Evolutionary conservation across 2,113 vertebrate species (phyloP).

Genomic region (Thinocorus orbignyianus): DNA sequence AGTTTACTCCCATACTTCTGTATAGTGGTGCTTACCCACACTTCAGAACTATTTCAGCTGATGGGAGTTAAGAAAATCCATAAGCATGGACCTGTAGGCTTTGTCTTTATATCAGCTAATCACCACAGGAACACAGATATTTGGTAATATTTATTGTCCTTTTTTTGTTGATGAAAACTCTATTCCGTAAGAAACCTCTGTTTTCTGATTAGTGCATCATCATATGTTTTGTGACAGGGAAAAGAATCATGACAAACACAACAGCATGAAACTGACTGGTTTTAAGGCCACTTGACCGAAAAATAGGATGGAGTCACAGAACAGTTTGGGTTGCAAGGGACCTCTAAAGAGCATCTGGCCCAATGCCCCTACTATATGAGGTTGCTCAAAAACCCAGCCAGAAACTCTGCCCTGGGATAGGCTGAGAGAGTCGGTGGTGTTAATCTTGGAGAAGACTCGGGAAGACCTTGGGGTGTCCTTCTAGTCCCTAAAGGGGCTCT

Average conservation of each 20-base stretch:
- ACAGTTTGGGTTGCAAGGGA: not conserved
- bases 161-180: not conserved
- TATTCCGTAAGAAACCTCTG: not conserved
- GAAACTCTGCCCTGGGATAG: not conserved
- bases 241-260: not conserved
- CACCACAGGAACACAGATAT: not conserved
- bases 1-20: accelerated
- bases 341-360: not conserved
- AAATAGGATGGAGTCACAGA: not conserved
- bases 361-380: accelerated
- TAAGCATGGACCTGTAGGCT: not conserved
- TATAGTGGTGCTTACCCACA: not conserved
- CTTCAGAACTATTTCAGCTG: not conserved
- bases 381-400: not conserved
- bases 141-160: not conserved
- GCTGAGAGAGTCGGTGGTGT: not conserved
- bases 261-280: not conserved
- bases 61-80: not conserved
- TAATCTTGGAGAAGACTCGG: not conserved
- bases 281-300: not conserved
- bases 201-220: not conserved
- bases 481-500: not conserved
- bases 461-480: not conserved
- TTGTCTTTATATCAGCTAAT: not conserved
- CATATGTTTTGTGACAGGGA: not conserved